Evolutionary conservation across 2,888 invertebrate species (phyloP), one percentile per base, ranked within the genome.

Genomic region (Machimus rusticus): DNA sequence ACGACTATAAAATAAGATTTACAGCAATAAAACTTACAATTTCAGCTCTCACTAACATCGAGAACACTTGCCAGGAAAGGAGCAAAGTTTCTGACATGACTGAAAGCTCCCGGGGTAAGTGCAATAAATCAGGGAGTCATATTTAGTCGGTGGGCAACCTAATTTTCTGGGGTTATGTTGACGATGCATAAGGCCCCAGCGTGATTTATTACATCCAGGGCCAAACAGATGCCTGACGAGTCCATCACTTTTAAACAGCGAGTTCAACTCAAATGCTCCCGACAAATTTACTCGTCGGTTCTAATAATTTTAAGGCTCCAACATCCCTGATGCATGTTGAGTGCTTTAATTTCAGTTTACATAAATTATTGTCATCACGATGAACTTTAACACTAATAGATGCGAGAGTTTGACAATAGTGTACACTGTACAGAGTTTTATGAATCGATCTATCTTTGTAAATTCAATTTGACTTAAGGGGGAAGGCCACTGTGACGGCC

Each of bases 61-160:
- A 57, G 37, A 57, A 57, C 19, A 82, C 37, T 82, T 82, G 66
- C 82, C 34, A 23, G 51, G 19, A 28, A 37, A 34, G 57, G 82
- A 57, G 82, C 37, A 82, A 81, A 82, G 82, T 82, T 82, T 82
- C 57, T 82, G 82, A 82, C 82, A 82, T 31, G 82, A 82, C n/a
- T 82, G 82, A 82, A 82, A 82, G 82, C 82, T 82, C 28, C 82
- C 39, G 19, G 57, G 37, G 46, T 34, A 9, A 66, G 37, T 66
- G 37, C 66, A 28, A 57, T 82, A 82, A 82, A 82, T 82, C 82
- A 82, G 34, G 28, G 82, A 57, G 9, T 82, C 57, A 66, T 57
- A 57, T 31, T 82, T 82, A 57, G 82, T 55, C 57, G 55, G 57
- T 37, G 57, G 82, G 57, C 82, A 82, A 82, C 82, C 57, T 37